These are phyloP conservation scores for Orycteropus afer DNA, from an alignment of 2,113 vertebrate genomes.

Conservation along the genomic window DNA sequence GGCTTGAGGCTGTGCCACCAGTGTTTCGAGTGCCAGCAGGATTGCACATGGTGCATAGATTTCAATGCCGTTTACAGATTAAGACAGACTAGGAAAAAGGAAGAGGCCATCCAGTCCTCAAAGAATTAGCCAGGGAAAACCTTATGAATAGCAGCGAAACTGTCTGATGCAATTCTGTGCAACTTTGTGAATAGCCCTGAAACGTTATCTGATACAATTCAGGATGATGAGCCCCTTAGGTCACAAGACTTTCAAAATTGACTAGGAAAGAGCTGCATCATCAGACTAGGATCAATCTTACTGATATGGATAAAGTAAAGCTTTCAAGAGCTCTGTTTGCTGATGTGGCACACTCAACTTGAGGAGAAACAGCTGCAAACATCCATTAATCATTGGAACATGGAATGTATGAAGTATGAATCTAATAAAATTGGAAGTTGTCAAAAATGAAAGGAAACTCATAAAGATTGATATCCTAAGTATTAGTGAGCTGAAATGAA, in stretches of 20 bases:
- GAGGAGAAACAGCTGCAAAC: neutral
- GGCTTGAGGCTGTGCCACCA: neutral
- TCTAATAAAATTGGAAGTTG: neutral
- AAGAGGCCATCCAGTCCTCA: neutral
- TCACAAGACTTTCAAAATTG: neutral
- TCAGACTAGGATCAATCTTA: neutral
- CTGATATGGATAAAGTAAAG: no score
- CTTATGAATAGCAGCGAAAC: neutral
- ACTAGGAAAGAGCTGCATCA: neutral
- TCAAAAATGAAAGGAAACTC: neutral
- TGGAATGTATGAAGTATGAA: neutral
- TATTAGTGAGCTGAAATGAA: neutral
- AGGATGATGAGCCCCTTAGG: neutral
- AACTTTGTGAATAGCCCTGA: no score
- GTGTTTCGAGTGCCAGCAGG: neutral
- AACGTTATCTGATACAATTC: neutral
- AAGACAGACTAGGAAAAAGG: neutral
- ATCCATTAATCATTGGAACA: neutral
- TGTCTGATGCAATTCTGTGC: no score
- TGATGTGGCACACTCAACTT: neutral
- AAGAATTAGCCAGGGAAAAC: neutral
- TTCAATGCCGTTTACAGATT: neutral
- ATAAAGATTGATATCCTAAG: neutral
- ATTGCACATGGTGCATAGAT: neutral
- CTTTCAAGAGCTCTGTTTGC: no score